A percentile compares a stretch with the other conserved stretches of the same genome.
Evolutionary conservation across 2,888 invertebrate species (phyloP).

Genomic region (Drosophila ustulata): DNA sequence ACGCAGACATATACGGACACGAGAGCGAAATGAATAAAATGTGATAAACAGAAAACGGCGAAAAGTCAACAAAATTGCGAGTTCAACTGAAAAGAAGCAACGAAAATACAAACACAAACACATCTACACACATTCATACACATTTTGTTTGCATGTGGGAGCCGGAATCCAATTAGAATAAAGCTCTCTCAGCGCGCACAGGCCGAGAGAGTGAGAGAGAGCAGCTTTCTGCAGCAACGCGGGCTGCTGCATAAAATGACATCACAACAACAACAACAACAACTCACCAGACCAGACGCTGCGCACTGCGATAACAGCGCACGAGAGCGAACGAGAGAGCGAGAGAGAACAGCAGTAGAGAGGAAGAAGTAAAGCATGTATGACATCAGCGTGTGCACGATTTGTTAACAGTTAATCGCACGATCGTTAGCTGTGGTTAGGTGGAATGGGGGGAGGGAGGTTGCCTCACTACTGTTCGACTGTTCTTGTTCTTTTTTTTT

Average conservation of each 20-base stretch:
- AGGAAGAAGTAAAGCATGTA: conserved; percentile 43
- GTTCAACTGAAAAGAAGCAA: conserved; percentile 56
- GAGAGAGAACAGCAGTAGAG: not conserved
- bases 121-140: conserved; percentile 5
- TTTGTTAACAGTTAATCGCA: conserved; percentile 80
- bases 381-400: conserved; percentile 82
- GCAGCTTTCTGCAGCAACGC: conserved; percentile 52
- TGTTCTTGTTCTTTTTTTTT: not conserved
- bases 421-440: conserved; percentile 44
- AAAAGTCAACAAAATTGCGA: conserved; percentile 76
- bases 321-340: conserved; percentile 10
- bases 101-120: conserved; percentile 21
- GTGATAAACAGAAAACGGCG: conserved; percentile 68
- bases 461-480: conserved; percentile 2
- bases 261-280: conserved; percentile 59
- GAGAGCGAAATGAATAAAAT: conserved; percentile 52
- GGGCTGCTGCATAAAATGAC: conserved; percentile 69
- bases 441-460: not conserved
- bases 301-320: conserved; percentile 56
- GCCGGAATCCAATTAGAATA: conserved; percentile 76
- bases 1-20: not conserved
- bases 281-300: conserved; percentile 14
- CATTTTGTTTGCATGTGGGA: conserved; percentile 48
- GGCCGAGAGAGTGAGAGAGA: conserved; percentile 14
- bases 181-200: conserved; percentile 37